Base-by-base conservation (phyloP, 92 coral and sea anemone genomes). In the Nematostella vectensis region DNA sequence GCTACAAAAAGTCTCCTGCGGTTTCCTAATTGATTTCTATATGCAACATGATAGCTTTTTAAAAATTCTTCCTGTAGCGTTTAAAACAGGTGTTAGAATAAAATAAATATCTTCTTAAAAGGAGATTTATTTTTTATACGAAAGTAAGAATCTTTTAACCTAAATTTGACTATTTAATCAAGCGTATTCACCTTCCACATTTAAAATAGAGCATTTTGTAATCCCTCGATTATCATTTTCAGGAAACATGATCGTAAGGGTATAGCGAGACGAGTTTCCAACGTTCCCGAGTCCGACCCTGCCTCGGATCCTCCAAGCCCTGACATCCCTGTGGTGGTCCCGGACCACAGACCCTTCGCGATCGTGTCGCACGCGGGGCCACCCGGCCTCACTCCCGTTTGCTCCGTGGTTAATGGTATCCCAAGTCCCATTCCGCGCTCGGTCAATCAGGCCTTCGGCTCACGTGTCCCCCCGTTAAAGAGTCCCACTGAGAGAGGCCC, bases 231-330 rank as follows among this genome's bases (percentile, higher is more conserved):
- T 48, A 6, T 11, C 13, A 3, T 22, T 19, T 16, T 28, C 31
- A 85, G 99, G 60, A 93, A 86, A 72, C 99, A 93, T 43, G 99
- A 93, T 38, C 72, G 99, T 13, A 93, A 93, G 57, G 99, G 99
- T 9, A 68, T 88, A 59, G 99, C 95, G 2, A 69, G 99, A 47
- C 66, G 89, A 55, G 86, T 88, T 30, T 83, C 99, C 3, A 78
- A 83, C 42, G 65, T 74, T 49, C 49, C 82, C 1, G 76, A 82
- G 17, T 70, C 67, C 50, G 79, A 55, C 15, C 54, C 63, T 9
- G 55, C 76, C 3, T 59, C 79, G 15, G 77, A 67, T 57, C 80
- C 94, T 3, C 59, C 88, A 0, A 87, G 82, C 48, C 87, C 88
- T 25, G 83, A 65, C 18, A 71, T 65, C 15, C 82, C 85, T 0